A percentile compares a stretch with the other conserved stretches of the same genome.
Evolutionary conservation across 2,888 invertebrate species (phyloP).

Genomic region (Hirtodrosophila duncani): DNA sequence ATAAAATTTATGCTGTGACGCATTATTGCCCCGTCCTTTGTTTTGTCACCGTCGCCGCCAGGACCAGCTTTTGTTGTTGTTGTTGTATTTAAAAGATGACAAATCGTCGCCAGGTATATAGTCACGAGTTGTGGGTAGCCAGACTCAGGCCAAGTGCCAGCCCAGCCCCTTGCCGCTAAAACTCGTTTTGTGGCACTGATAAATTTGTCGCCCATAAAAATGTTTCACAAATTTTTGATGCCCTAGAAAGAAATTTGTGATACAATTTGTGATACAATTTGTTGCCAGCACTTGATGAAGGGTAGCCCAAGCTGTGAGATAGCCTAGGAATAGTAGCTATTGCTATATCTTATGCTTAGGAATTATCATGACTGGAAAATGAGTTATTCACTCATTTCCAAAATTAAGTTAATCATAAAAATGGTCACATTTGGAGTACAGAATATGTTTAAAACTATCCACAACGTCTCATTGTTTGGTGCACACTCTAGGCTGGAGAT

Average conservation of each 20-base stretch:
- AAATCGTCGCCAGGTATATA: constrained; percentile 58
- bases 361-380: no score
- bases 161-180: constrained; percentile 30
- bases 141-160: constrained; percentile 15
- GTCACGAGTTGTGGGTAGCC: constrained; percentile 10
- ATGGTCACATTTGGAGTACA: no score
- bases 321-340: no score
- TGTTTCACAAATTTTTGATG: constrained; percentile 42
- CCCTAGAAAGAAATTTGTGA: constrained; percentile 22
- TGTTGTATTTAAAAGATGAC: constrained; percentile 67
- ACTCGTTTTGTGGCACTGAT: constrained; percentile 71
- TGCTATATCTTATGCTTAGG: no score
- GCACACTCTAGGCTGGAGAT: no score
- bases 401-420: no score
- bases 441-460: no score
- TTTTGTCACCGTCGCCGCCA: constrained; percentile 15
- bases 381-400: no score
- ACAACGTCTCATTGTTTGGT: no score
- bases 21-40: constrained; percentile 69
- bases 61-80: constrained; percentile 30
- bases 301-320: no score
- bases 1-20: constrained; percentile 71
- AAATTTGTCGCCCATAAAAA: constrained; percentile 66
- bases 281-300: no score
- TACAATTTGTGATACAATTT: not conserved